These are phyloP conservation scores for Acrocephalus kingi DNA, from an alignment of 2,113 vertebrate species.

Conservation along the genomic window DNA sequence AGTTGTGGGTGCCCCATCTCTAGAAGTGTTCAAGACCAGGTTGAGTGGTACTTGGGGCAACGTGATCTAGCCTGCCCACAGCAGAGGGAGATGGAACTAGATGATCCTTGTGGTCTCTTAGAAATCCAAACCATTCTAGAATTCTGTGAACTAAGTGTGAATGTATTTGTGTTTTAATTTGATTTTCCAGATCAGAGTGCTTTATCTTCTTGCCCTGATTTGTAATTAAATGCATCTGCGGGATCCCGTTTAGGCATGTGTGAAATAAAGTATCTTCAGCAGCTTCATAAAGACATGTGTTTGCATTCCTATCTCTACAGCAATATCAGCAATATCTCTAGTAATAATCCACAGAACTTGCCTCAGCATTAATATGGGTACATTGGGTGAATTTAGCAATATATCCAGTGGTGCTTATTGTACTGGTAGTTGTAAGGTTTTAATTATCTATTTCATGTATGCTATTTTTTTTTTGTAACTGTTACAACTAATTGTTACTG, in stretches of 20 bases:
- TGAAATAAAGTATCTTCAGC: neutral
- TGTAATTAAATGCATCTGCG: neutral
- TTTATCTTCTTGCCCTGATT: neutral
- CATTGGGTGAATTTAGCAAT: neutral
- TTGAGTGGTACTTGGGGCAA: neutral
- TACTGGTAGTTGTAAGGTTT: neutral
- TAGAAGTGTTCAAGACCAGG: neutral
- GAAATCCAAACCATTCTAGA: neutral
- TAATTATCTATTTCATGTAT: neutral
- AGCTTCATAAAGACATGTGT: neutral
- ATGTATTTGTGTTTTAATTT: neutral
- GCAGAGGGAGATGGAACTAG: neutral
- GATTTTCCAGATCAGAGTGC: neutral
- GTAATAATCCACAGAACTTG: neutral
- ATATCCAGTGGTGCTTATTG: neutral
- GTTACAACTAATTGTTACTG: neutral
- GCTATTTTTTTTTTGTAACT: neutral
- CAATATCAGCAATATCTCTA: neutral
- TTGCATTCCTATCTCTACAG: neutral
- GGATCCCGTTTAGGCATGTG: neutral
- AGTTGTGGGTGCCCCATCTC: neutral
- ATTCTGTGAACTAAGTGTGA: neutral
- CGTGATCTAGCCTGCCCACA: neutral
- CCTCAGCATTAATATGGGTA: neutral
- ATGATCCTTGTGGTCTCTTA: neutral